phyloP scores from a whole-genome alignment of 2,888 invertebrate species.

The Ceraclea dissimilis region DNA sequence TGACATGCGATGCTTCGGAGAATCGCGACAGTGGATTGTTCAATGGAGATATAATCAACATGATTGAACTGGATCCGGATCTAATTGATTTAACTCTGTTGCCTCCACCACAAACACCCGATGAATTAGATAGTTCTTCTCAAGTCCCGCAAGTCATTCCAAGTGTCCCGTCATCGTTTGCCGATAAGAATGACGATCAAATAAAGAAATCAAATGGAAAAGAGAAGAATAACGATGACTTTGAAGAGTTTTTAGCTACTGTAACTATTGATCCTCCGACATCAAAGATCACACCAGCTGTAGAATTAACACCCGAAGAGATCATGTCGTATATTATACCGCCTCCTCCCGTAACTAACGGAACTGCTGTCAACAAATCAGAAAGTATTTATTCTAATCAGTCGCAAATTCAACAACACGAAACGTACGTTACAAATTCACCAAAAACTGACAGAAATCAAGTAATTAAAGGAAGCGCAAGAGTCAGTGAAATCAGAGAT shows the following conservation, averaged over 20 bases:
- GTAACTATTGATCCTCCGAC: slow-evolving; percentile 77
- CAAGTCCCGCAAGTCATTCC: slow-evolving; percentile 62
- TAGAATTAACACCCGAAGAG: slow-evolving; percentile 74
- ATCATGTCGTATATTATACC: slow-evolving; percentile 81
- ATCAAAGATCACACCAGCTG: slow-evolving; percentile 63
- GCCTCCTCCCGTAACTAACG: slow-evolving; percentile 59
- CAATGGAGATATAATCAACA: slow-evolving; percentile 24
- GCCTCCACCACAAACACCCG: slow-evolving; percentile 80
- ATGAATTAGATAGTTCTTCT: slow-evolving; percentile 64
- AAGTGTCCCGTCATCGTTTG: slow-evolving; percentile 68
- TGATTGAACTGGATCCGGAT: slow-evolving; percentile 68
- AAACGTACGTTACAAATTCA: slow-evolving; percentile 10
- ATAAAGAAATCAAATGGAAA: slow-evolving; percentile 28
- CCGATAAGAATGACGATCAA: slow-evolving; percentile 47
- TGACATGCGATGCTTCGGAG: slow-evolving; percentile 35
- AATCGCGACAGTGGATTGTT: slow-evolving; percentile 35
- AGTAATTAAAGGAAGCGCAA: slow-evolving; percentile 50
- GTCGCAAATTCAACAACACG: slow-evolving; percentile 34
- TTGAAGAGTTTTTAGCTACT: slow-evolving; percentile 78
- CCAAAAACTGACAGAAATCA: slow-evolving; percentile 35
- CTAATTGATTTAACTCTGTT: slow-evolving; percentile 83
- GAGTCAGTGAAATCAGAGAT: slow-evolving; percentile 48
- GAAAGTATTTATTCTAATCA: slow-evolving; percentile 41
- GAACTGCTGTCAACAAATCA: slow-evolving; percentile 40
- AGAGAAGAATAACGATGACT: slow-evolving; percentile 42